Base-by-base conservation (phyloP, 92 coral and sea anemone genomes). In the Zoanthus gigantus region DNA sequence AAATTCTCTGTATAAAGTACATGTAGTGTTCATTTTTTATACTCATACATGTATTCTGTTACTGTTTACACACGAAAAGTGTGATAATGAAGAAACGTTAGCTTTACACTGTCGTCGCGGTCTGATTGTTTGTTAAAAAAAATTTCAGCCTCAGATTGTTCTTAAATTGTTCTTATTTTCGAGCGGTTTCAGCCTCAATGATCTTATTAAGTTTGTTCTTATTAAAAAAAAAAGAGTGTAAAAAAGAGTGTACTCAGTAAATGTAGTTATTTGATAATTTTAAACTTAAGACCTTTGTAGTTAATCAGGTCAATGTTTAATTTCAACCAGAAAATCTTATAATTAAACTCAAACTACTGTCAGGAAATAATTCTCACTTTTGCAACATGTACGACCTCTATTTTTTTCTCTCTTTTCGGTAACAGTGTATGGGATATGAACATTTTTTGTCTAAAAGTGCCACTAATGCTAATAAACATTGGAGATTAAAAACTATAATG, bases 371-470 rank as follows among this genome's bases (percentile, higher is more conserved):
- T 23, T 65, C 71, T 65, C 71, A 65, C 71, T 65, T 15, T 5
- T 16, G 4, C 68, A 10, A 61, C 68, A 61, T 61, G 68, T 61
- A 61, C 11, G 68, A 61, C 68, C 68, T 61, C 68, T 61, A 15
- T 66, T 9, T n/a, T 66, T 66, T 66, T 31, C 0, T 66, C 72
- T 18, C 72, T 66, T 66, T 66, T 66, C 72, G 16, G 72, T 66
- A 66, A 18, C 72, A 66, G 72, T 66, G 72, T 66, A 66, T 66
- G 72, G 72, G 16, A 66, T n/a, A 66, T 66, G 72, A 66, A 18
- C 30, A 13, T 66, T 66, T 66, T 66, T 66, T 66, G 34, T 66
- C 32, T n/a, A 66, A 66, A 66, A 66, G 72, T 66, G 72, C 72
- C 72, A 18, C 72, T 5, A 66, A 29, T 66, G 34, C 34, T 66